Conservation (phyloP, 2,888 invertebrate genomes). For the Acrocera orbiculus region DNA sequence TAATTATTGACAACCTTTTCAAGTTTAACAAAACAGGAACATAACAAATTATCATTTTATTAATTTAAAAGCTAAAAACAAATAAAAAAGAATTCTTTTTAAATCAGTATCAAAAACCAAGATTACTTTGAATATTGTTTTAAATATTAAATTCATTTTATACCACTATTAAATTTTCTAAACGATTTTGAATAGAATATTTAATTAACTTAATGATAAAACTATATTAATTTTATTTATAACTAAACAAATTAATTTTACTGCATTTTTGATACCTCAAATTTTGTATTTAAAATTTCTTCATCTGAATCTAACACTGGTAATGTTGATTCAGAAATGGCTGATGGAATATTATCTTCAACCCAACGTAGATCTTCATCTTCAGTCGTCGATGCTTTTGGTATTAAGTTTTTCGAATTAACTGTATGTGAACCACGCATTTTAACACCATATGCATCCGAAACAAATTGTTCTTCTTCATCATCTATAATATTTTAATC, state of each 20-base stretch:
- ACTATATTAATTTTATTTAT: background rate
- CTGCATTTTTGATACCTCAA: conserved; percentile 81
- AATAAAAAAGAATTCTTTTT: too few species aligned
- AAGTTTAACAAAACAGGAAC: too few species aligned
- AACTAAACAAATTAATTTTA: conserved; percentile 21
- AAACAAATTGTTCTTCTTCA: conserved; percentile 71
- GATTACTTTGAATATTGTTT: too few species aligned
- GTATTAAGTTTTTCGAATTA: conserved; percentile 26
- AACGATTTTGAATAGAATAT: too few species aligned
- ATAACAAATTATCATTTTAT: too few species aligned
- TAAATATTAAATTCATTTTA: too few species aligned
- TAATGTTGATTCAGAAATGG: conserved; percentile 50
- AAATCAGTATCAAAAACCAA: too few species aligned
- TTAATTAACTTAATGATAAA: too few species aligned
- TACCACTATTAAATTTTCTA: too few species aligned
- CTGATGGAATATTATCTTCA: conserved; percentile 79
- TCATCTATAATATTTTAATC: conserved; percentile 33
- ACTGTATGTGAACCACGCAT: conserved; percentile 41
- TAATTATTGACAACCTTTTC: too few species aligned
- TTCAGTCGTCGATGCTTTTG: conserved; percentile 33
- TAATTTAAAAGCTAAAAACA: too few species aligned
- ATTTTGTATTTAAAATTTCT: conserved; percentile 68
- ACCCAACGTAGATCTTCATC: conserved; percentile 81
- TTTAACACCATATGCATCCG: conserved; percentile 72
- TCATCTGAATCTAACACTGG: conserved; percentile 59